phyloP scores from a whole-genome alignment of 2,113 vertebrate species.

The Oxyura jamaicensis region DNA sequence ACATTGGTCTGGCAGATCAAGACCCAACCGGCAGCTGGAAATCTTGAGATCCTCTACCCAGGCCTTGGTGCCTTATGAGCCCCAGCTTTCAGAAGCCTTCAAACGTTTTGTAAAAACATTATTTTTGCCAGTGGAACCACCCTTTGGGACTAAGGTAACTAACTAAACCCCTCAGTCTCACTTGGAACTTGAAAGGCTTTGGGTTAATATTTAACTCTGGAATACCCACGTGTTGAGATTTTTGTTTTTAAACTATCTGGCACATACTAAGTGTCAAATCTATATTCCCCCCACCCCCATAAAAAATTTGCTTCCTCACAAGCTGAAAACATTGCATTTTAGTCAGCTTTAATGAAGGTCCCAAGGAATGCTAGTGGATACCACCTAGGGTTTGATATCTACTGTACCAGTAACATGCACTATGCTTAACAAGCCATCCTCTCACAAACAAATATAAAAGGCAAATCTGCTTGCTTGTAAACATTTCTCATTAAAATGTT shows the following conservation, averaged over 20 bases:
- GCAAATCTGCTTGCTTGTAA: not conserved
- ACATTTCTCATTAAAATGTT: not conserved
- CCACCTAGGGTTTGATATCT: not conserved
- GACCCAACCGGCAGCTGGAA: not conserved
- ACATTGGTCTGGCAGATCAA: not conserved
- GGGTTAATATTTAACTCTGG: not conserved
- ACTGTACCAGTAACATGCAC: not conserved
- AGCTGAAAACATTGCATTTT: not conserved
- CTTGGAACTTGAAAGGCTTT: not conserved
- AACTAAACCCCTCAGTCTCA: not conserved
- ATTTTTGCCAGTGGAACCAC: not conserved
- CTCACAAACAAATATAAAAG: not conserved
- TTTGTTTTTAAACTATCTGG: not conserved
- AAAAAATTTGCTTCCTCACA: not conserved
- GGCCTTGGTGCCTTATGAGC: rapidly evolving
- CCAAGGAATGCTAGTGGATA: not conserved
- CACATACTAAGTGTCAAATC: not conserved
- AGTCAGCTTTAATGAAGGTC: not conserved
- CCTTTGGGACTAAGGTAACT: not conserved
- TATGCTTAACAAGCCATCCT: not conserved
- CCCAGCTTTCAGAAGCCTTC: not conserved
- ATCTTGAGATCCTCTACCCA: not conserved
- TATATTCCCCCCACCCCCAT: not conserved
- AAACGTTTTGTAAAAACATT: not conserved
- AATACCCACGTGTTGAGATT: not conserved